phyloP scores from a whole-genome alignment of 2,888 invertebrate genomes.

The Eurois occulta region DNA sequence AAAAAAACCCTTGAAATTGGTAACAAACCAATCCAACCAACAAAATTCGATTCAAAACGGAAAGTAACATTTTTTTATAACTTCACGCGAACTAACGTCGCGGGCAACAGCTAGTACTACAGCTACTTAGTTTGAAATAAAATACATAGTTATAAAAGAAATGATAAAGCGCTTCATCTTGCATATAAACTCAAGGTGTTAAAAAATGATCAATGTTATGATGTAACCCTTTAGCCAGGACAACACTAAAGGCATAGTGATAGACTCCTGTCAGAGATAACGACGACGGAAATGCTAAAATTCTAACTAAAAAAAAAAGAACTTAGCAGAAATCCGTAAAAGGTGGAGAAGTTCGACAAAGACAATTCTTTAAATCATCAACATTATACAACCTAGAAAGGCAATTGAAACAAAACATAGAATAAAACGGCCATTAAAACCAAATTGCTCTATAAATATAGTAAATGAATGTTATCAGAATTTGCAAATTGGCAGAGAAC shows the following conservation, averaged over 20 bases:
- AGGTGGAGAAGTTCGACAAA: neutral
- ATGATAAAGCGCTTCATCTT: neutral
- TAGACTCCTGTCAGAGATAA: neutral
- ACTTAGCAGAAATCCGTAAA: neutral
- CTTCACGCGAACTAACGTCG: no score
- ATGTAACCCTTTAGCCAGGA: neutral
- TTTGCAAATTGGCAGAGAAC: constrained; percentile 68
- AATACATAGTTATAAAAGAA: neutral
- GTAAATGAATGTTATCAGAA: constrained; percentile 59
- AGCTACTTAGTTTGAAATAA: no score
- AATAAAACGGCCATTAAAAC: constrained; percentile 45
- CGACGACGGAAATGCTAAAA: neutral
- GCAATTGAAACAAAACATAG: constrained; percentile 15
- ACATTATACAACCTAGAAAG: neutral
- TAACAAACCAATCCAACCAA: no score
- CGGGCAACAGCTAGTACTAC: no score
- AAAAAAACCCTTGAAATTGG: no score
- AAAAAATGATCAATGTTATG: neutral
- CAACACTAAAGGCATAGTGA: neutral
- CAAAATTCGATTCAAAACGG: no score
- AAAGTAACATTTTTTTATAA: no score
- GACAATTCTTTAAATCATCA: neutral
- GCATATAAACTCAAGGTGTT: neutral
- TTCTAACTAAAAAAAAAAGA: neutral
- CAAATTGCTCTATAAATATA: constrained; percentile 51